phyloP scores from a whole-genome alignment of 2,113 vertebrate species.

The Herpailurus yagouaroundi region DNA sequence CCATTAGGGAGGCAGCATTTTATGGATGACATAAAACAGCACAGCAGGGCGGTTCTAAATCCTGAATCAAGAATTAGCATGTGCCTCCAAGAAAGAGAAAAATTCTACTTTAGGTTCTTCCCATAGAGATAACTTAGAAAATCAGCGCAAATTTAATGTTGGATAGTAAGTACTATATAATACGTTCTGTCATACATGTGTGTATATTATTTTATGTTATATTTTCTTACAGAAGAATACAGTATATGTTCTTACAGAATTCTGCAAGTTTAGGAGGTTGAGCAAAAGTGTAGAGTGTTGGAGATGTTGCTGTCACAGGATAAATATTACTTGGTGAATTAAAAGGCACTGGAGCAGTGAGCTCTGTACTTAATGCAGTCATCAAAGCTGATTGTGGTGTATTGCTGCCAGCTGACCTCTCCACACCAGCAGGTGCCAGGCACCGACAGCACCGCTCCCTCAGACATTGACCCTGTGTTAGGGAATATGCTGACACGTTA shows the following conservation, averaged over 20 bases:
- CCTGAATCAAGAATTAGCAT: background rate
- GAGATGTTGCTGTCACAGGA: slow-evolving; percentile 10
- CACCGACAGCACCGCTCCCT: slow-evolving; percentile 84
- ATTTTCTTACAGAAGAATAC: background rate
- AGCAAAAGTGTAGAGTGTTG: background rate
- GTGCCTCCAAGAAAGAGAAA: background rate
- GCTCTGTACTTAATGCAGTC: slow-evolving; percentile 81
- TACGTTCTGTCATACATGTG: background rate
- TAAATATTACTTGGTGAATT: slow-evolving; percentile 42
- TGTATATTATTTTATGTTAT: background rate
- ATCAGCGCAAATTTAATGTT: background rate
- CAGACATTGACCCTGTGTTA: slow-evolving; percentile 83
- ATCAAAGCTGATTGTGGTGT: slow-evolving; percentile 81
- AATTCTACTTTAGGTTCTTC: background rate
- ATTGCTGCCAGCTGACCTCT: slow-evolving; percentile 84
- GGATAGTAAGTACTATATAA: background rate
- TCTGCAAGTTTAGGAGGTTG: background rate
- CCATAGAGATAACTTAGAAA: slow-evolving; percentile 32
- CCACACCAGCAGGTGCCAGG: slow-evolving; percentile 90
- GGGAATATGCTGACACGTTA: slow-evolving; percentile 83
- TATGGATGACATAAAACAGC: background rate
- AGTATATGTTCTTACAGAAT: background rate
- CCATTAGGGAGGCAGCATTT: background rate
- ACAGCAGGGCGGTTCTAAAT: background rate
- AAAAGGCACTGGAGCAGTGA: slow-evolving; percentile 9